Percentiles rank a stretch among this genome's conserved stretches.
These are phyloP conservation scores for Pecten maximus DNA, from an alignment of 2,888 invertebrate genomes.

Conservation along the genomic window DNA sequence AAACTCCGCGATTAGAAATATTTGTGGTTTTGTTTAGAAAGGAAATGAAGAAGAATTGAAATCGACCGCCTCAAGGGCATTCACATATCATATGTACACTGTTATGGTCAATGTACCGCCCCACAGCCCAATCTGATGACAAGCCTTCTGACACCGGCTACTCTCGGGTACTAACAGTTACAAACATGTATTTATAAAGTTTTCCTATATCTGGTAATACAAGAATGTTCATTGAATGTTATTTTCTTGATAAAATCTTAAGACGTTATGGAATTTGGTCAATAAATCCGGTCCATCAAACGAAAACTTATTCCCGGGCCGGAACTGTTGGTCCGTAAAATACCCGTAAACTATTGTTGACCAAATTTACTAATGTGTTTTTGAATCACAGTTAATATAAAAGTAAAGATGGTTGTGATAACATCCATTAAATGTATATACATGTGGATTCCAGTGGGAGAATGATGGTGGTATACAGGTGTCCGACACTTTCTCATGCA, in stretches of 20 bases:
- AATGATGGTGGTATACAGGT: background rate
- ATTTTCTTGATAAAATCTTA: slow-evolving; percentile 10
- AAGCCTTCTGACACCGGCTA: background rate
- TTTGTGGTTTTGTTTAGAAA: slow-evolving; percentile 18
- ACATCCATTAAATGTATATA: slow-evolving; percentile 3
- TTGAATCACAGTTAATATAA: background rate
- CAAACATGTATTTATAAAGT: background rate
- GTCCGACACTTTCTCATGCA: background rate
- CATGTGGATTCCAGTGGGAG: background rate
- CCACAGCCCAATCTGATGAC: background rate
- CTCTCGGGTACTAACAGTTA: background rate
- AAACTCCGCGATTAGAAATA: background rate
- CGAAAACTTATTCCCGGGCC: background rate
- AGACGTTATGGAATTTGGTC: slow-evolving; percentile 18
- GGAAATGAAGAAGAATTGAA: background rate
- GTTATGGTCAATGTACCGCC: background rate
- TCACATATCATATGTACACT: background rate
- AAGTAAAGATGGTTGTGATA: background rate
- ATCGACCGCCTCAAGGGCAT: background rate
- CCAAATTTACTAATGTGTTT: slow-evolving; percentile 27
- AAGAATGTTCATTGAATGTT: slow-evolving; percentile 16
- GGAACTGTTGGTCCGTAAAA: slow-evolving; percentile 20
- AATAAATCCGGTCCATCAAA: slow-evolving; percentile 5
- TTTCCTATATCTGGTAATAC: background rate
- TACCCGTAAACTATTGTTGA: slow-evolving; percentile 22